Percentiles rank a stretch among this genome's conserved stretches.
Evolutionary conservation across 2,113 vertebrate genomes (phyloP).

Genomic region (Mustela nigripes): DNA sequence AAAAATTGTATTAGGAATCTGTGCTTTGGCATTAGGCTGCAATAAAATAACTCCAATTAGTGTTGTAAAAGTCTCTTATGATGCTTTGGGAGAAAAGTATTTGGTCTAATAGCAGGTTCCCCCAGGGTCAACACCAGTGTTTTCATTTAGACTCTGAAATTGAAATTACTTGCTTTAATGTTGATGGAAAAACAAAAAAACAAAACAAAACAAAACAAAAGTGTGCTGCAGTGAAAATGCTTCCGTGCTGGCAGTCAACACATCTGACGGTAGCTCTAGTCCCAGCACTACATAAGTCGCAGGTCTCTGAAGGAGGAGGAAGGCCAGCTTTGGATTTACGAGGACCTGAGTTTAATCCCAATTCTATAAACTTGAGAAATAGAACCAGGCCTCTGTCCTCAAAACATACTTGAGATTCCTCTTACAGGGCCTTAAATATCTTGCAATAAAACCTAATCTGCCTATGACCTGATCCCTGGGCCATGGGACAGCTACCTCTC

Average conservation of each 20-base stretch:
- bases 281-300: background rate
- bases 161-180: slow-evolving; percentile 46
- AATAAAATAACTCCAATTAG: slow-evolving; percentile 64
- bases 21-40: slow-evolving; percentile 29
- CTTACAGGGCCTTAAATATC: background rate
- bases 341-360: background rate
- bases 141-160: slow-evolving; percentile 62
- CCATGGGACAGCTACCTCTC: background rate
- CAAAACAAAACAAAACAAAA: background rate
- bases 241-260: background rate
- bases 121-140: background rate
- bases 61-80: slow-evolving; percentile 5
- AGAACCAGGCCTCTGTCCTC: background rate
- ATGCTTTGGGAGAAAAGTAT: background rate
- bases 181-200: slow-evolving; percentile 31
- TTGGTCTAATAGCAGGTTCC: background rate
- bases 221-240: background rate
- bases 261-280: background rate
- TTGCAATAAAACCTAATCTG: background rate
- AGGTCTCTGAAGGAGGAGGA: background rate
- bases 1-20: slow-evolving; percentile 42
- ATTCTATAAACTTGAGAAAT: background rate
- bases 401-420: background rate
- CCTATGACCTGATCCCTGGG: background rate
- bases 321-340: background rate